Base-by-base conservation (phyloP, 2,888 invertebrate genomes). In the Cryptops parisi region DNA sequence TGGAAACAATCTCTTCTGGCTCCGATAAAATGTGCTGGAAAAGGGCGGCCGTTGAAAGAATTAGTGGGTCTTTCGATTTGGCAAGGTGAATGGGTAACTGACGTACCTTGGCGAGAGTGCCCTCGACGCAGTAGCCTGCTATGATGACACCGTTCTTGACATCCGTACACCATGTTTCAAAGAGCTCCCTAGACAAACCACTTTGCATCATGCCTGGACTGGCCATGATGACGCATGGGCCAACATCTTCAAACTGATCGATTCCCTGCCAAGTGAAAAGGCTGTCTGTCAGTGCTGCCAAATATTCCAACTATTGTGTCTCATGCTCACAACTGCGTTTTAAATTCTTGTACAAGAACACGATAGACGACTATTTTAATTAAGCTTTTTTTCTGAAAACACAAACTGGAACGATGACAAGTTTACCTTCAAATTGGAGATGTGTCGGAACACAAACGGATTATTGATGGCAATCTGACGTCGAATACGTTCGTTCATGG, bases 201-300 rank as follows among this genome's bases (percentile, higher is more conserved):
- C 89, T 94, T 74, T 98, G 98, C 89, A 98, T 89, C 97, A 99
- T 99, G 67, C 98, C 98, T 0, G 98, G 98, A 0, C 91, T 90
- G 1, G 98, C 98, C 86, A 98, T 88, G 24, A 99, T 86, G n/a
- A 99, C 97, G 65, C 97, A 99, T 0, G 98, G 98, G 0, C 98
- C 98, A 53, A 96, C 88, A 70, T 99, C 98, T 63, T 98, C 97
- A 72, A 99, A 99, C 70, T 98, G 96, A 68, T 98, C 98, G 64
- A 98, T 96, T 43, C 96, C 90, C 82, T 88, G 68, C 2, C 65
- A 54, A 53, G 50, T 27, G 41, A 38, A 38, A n/a, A n/a, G n/a
- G n/a, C n/a, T n/a, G n/a, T n/a, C n/a, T n/a, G n/a, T n/a, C n/a
- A n/a, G n/a, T n/a, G n/a, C n/a, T n/a, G n/a, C n/a, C n/a, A n/a